Evolutionary conservation across 2,797 vertebrate species (phyloP).

Genomic region (Cossypha niveicapilla): DNA sequence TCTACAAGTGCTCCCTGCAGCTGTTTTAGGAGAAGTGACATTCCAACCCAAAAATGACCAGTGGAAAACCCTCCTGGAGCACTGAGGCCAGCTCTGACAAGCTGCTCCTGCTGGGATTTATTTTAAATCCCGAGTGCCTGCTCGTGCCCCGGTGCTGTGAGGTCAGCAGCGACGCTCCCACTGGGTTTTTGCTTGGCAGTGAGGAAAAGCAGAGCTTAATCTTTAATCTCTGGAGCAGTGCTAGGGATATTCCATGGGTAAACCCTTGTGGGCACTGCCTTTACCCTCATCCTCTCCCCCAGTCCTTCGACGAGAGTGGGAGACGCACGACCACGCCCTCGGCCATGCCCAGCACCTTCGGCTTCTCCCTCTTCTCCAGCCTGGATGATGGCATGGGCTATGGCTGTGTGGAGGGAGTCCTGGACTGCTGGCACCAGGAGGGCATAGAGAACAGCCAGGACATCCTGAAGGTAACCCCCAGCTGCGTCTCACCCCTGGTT

Average conservation of each 20-base stretch:
- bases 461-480: conserved; percentile 83
- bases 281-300: neutral
- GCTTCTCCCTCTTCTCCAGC: conserved; percentile 87
- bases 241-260: neutral
- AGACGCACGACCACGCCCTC: conserved; percentile 80
- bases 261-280: neutral
- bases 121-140: neutral
- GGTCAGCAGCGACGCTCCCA: neutral
- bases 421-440: conserved; percentile 92
- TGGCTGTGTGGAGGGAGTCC: conserved; percentile 80
- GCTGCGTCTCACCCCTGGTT: neutral
- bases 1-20: rapidly evolving
- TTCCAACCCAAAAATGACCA: rapidly evolving
- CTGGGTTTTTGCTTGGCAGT: rapidly evolving
- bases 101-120: rapidly evolving
- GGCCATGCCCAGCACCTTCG: conserved; percentile 79
- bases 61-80: neutral
- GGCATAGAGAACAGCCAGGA: conserved; percentile 91
- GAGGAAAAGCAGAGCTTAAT: neutral
- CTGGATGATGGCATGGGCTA: conserved; percentile 91
- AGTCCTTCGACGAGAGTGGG: conserved; percentile 92
- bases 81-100: neutral
- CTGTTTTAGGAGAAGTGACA: neutral
- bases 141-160: rapidly evolving
- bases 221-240: neutral